Evolutionary conservation across 2,113 vertebrate species (phyloP).

Genomic region (Pangasianodon gigas): DNA sequence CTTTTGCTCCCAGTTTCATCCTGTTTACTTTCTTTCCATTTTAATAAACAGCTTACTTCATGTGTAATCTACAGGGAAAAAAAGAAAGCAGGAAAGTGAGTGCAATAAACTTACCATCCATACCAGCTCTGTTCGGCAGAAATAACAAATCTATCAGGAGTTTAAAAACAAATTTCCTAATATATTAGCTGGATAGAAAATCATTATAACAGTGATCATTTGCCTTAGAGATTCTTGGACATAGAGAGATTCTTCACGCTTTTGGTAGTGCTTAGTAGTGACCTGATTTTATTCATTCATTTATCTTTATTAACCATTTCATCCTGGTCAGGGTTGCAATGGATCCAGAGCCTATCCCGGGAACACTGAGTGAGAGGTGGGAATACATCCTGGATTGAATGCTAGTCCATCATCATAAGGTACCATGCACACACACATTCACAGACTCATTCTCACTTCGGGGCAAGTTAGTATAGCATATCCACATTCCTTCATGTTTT

Average conservation of each 20-base stretch:
- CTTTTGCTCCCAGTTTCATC: neutral
- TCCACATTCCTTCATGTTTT: neutral
- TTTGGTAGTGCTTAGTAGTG: neutral
- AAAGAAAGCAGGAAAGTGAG: neutral
- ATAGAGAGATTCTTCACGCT: neutral
- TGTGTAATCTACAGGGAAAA: neutral
- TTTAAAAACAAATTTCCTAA: neutral
- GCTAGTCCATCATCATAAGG: neutral
- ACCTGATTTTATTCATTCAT: neutral
- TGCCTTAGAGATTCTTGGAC: neutral
- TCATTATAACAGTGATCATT: neutral
- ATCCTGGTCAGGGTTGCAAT: neutral
- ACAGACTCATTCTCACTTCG: neutral
- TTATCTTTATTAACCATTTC: neutral
- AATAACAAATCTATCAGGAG: neutral
- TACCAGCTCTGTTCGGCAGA: neutral
- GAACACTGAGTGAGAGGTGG: neutral
- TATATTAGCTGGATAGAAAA: neutral
- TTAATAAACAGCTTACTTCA: slow-evolving; percentile 26
- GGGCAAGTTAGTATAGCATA: neutral
- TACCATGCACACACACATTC: neutral
- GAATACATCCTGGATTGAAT: neutral
- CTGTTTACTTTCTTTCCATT: slow-evolving; percentile 16
- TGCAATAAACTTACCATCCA: neutral
- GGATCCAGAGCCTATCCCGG: neutral